Evolutionary conservation across 2,113 vertebrate species (phyloP).

Genomic region (Hoplias malabaricus): DNA sequence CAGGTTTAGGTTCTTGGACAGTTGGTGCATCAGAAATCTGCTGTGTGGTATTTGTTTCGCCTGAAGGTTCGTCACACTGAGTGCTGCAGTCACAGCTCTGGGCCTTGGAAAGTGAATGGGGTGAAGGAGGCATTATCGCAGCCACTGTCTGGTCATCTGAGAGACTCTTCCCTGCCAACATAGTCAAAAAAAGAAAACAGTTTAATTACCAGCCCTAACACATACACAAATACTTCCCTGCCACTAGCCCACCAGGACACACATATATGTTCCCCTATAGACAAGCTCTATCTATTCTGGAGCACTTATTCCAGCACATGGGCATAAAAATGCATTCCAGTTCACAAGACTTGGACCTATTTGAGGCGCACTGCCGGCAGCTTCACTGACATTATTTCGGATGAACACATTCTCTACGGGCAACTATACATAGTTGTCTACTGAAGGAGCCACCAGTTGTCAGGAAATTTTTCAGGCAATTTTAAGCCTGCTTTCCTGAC

Average conservation of each 20-base stretch:
- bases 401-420: conserved; percentile 65
- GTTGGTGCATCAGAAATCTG: conserved; percentile 31
- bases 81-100: conserved; percentile 83
- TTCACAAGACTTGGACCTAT: conserved; percentile 63
- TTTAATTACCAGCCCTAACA: conserved; percentile 56
- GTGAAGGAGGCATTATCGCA: conserved; percentile 37
- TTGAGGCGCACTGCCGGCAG: conserved; percentile 55
- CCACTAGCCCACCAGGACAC: neutral
- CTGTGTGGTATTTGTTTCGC: conserved; percentile 33
- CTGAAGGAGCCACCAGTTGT: conserved; percentile 62
- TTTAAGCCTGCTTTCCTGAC: neutral
- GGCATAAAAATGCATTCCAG: conserved; percentile 65
- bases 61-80: conserved; percentile 73
- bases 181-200: conserved; percentile 57
- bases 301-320: conserved; percentile 67
- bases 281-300: conserved; percentile 68
- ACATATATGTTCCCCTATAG: conserved; percentile 57
- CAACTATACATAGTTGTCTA: conserved; percentile 44
- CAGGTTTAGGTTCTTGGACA: conserved; percentile 26
- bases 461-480: conserved; percentile 23
- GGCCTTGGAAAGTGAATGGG: conserved; percentile 59
- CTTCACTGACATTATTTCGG: conserved; percentile 55
- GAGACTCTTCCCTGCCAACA: conserved; percentile 70
- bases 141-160: conserved; percentile 72
- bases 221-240: conserved; percentile 7